Base-by-base conservation (phyloP, 2,888 invertebrate genomes). In the Anodontia alba region DNA sequence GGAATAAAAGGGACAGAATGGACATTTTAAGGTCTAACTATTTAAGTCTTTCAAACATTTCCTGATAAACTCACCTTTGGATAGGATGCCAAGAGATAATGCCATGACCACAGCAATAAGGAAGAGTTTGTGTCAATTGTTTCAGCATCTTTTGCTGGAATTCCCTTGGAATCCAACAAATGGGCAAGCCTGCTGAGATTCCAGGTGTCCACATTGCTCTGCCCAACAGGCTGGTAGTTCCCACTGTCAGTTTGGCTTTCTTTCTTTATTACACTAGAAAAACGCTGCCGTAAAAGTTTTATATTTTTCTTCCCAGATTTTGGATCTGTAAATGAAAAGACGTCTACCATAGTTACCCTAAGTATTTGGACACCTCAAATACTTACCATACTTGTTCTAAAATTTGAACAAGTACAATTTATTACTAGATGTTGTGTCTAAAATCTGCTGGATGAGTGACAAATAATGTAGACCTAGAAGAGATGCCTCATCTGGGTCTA, bases 161-260 rank as follows among this genome's bases (percentile, higher is more conserved):
- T 83, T 17, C 87, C 87, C 17, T 68, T 67, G 12, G 75, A 70
- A 51, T 81, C 73, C 66, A 87, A 26, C 49, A 87, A 38, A 74
- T 87, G 87, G 20, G 80, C 57, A 29, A 49, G 43, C 54, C 84
- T 76, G 76, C 43, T 49, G 31, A 71, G 46, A 31, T 71, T 46
- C 71, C 71, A 71, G 26, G 23, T n/a, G 49, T 46, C 71, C 7
- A 26, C 42, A 42, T 42, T 68, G 23, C 26, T 54, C 15, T 20
- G 54, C 42, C 57, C 75, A 5, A 10, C 10, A 23, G 29, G 2
- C 8, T 29, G 12, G n/a, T 20, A 38, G 1, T 38, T n/a, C 1
- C n/a, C 15, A 17, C 1, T 2, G 1, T 46, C 46, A 42, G 29
- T 29, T 15, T 26, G 26, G 15, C 3, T 26, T 8, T 54, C 54